These are phyloP conservation scores for Hylomyscus alleni DNA, from an alignment of 2,797 vertebrate genomes.

Conservation along the genomic window DNA sequence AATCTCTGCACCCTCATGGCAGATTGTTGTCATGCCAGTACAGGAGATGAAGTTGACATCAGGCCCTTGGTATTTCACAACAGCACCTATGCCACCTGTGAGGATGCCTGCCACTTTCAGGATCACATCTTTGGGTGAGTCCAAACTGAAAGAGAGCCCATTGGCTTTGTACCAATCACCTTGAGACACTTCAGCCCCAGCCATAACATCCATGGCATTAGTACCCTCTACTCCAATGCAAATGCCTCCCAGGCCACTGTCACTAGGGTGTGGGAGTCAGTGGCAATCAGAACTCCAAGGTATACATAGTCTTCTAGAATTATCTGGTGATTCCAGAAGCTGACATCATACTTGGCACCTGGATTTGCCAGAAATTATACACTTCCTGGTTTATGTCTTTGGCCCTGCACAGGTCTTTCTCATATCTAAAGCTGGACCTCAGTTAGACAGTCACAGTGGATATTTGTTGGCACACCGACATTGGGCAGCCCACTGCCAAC, in stretches of 20 bases:
- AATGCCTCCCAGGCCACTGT: conserved; percentile 94
- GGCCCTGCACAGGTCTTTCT: conserved; percentile 93
- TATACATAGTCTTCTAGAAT: conserved; percentile 97
- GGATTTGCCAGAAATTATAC: conserved; percentile 94
- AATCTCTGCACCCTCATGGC: conserved; percentile 98
- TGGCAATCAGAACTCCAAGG: conserved; percentile 97
- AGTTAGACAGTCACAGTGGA: conserved; percentile 97
- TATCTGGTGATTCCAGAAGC: conserved; percentile 95
- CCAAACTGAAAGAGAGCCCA: conserved; percentile 95
- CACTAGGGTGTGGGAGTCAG: conserved; percentile 98
- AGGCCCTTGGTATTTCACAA: conserved; percentile 96
- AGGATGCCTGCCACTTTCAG: conserved; percentile 97
- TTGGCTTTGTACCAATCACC: conserved; percentile 97
- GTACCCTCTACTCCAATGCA: conserved; percentile 99
- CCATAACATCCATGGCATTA: conserved; percentile 98
- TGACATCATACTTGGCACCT: conserved; percentile 96
- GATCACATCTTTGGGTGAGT: conserved; percentile 97
- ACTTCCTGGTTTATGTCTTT: conserved; percentile 97
- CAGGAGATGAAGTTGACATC: conserved; percentile 96
- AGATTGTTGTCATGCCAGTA: conserved; percentile 96
- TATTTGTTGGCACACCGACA: conserved; percentile 96
- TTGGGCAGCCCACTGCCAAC: conserved; percentile 95
- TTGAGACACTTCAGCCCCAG: conserved; percentile 98
- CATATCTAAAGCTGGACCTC: conserved; percentile 94
- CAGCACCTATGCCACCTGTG: conserved; percentile 95